Conservation (phyloP, 2,113 vertebrate genomes). For the Ovis aries region ARS-UI_Ramb_v3.0 NC_056058.1:76443001-76443500, state of each 20-base stretch:
- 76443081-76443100: neutral
- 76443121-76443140: neutral
- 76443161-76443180: neutral
- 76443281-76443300: neutral
- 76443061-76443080: neutral
- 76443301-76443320: neutral
- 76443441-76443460: neutral
- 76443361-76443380: neutral
- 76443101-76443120: neutral
- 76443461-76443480: neutral
- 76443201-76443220: neutral
- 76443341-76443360: neutral
- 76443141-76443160: neutral
- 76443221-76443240: neutral
- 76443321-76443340: neutral
- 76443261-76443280: neutral
- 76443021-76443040: neutral
- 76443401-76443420: neutral
- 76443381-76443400: neutral
- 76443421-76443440: neutral
- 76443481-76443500: neutral
- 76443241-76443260: neutral
- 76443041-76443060: neutral
- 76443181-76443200: neutral
- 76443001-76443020: neutral